Conservation (phyloP, 2,888 invertebrate species). For the Gasteruption jaculator region DNA sequence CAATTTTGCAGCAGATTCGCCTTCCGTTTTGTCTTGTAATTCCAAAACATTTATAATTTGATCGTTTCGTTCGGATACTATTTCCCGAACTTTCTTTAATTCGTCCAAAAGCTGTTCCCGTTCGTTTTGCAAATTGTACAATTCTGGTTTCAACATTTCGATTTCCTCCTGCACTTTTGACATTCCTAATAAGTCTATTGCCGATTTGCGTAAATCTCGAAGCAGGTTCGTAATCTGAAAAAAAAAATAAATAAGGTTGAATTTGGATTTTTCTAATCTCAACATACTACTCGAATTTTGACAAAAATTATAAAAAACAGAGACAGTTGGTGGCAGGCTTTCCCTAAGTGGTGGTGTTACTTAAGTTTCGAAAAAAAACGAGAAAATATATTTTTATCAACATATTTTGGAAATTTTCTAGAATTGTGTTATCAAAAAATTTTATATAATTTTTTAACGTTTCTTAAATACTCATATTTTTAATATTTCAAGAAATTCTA, state of each 20-base stretch:
- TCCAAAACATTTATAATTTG: conserved; percentile 31
- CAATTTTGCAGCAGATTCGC: conserved; percentile 19
- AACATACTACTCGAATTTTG: no score
- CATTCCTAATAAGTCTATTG: conserved; percentile 24
- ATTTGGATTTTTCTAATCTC: no score
- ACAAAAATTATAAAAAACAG: no score
- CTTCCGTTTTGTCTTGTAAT: conserved; percentile 22
- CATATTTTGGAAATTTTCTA: no score
- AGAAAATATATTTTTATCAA: no score
- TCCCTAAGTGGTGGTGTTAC: no score
- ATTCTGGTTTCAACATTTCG: conserved; percentile 28
- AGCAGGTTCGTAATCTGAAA: conserved; percentile 30
- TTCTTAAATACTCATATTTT: neutral
- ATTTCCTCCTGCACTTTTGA: conserved; percentile 25
- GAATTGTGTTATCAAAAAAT: no score
- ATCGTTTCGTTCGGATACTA: conserved; percentile 29
- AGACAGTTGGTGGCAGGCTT: no score
- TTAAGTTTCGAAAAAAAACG: no score
- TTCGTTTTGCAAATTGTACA: conserved; percentile 26
- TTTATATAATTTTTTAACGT: no score
- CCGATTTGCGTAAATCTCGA: conserved; percentile 25
- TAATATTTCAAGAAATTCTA: neutral
- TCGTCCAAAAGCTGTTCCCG: conserved; percentile 29
- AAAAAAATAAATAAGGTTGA: conserved; percentile 6
- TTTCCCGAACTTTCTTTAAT: conserved; percentile 20